A percentile compares a stretch with the other conserved stretches of the same genome.
Evolutionary conservation across 2,113 vertebrate genomes (phyloP).

Genomic region (Empidonax traillii): DNA sequence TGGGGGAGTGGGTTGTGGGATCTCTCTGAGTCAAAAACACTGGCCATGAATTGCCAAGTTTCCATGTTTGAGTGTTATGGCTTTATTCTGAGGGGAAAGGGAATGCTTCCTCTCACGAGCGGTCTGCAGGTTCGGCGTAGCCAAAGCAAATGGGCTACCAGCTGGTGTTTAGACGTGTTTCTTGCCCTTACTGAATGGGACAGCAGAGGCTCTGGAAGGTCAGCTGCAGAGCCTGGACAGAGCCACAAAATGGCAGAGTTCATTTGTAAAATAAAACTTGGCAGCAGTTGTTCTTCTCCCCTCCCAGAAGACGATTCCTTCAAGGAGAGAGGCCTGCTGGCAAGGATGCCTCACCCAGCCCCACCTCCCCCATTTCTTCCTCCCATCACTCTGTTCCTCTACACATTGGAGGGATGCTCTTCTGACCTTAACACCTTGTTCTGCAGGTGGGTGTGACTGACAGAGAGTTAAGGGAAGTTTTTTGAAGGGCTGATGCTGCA

Average conservation of each 20-base stretch:
- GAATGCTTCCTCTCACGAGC: background rate
- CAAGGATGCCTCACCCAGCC: accelerated
- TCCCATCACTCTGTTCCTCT: background rate
- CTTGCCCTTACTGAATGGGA: background rate
- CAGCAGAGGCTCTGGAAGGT: background rate
- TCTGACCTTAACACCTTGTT: accelerated
- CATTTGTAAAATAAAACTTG: background rate
- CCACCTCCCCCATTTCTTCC: background rate
- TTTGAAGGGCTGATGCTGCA: background rate
- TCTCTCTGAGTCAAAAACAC: background rate
- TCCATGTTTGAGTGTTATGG: background rate
- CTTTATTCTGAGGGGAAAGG: background rate
- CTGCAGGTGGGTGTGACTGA: background rate
- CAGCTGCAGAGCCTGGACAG: background rate
- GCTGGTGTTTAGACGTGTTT: background rate
- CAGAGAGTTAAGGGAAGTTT: background rate
- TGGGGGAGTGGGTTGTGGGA: background rate
- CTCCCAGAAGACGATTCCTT: background rate
- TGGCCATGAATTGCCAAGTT: background rate
- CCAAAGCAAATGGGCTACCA: background rate
- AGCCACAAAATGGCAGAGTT: background rate
- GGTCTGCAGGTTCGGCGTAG: accelerated
- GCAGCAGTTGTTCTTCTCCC: background rate
- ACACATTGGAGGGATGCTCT: accelerated
- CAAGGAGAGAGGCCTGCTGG: background rate